These are phyloP conservation scores for Buathra laborator DNA, from an alignment of 2,888 invertebrate genomes.

Conservation along the genomic window DNA sequence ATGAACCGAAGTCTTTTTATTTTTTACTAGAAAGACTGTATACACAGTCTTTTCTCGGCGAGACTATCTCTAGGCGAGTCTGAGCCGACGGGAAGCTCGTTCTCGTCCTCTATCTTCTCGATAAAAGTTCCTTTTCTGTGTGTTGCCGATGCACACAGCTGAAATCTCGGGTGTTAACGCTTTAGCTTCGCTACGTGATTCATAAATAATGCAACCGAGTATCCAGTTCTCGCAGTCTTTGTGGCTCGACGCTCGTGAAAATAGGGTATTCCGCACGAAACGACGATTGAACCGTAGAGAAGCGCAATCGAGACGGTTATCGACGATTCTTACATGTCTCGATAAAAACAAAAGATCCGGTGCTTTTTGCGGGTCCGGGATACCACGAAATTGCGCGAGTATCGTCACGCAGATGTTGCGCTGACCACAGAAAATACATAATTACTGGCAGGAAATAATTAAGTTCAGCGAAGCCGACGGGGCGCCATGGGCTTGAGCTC, in stretches of 20 bases:
- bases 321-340: conserved; percentile 55
- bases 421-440: conserved; percentile 45
- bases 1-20: no score
- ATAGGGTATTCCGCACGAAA: conserved; percentile 65
- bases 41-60: background rate
- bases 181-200: conserved; percentile 77
- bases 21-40: no score
- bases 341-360: conserved; percentile 8
- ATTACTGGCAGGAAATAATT: conserved; percentile 60
- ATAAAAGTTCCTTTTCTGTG: conserved; percentile 77
- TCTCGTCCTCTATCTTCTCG: conserved; percentile 75
- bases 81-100: conserved; percentile 76
- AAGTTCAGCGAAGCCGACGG: conserved; percentile 37
- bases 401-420: conserved; percentile 54
- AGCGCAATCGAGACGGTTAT: conserved; percentile 61
- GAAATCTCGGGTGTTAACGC: conserved; percentile 79
- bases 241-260: conserved; percentile 48
- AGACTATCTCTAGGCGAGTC: conserved; percentile 45
- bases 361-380: conserved; percentile 10
- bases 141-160: conserved; percentile 70
- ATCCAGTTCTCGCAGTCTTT: conserved; percentile 46
- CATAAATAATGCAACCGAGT: conserved; percentile 80
- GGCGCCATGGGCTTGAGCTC: background rate
- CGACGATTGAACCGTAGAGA: conserved; percentile 60
- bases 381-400: conserved; percentile 10